Evolutionary conservation across 2,113 vertebrate genomes (phyloP), one percentile per base, ranked within the genome.

Genomic region (Tupaia chinensis): DNA sequence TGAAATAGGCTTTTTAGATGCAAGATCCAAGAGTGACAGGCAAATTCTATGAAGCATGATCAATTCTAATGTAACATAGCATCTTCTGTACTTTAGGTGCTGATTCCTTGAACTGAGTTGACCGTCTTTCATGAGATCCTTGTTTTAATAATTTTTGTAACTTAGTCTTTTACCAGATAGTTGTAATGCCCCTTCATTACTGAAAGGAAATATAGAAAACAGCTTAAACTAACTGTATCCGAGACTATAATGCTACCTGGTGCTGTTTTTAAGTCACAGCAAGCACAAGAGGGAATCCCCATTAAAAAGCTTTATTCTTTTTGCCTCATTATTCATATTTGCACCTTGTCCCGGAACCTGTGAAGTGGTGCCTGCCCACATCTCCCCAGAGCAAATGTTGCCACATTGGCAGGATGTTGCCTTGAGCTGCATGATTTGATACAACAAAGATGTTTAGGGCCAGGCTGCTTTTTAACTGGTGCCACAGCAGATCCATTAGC

Each of bases 371-470:
- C 79, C 89, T 97, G 76, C 89, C 93, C 80, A 74, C 66, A 72
- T 70, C 89, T 98, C 93, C 93, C 96, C 29, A 96, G 95, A 97
- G 96, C 87, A 96, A 96, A 95, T 95, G 93, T 96, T 97, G 92
- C 92, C 92, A 91, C 68, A 87, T 95, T 97, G 93, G 96, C 95
- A 96, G 79, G 61, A 94, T 96, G 88, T 96, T 81, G 91, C 85
- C 72, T 94, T 97, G 89, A 96, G 90, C 94, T 96, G 74, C 84
- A 34, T 96, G 87, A 97, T 97, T 96, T 98, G 97, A 97, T 98
- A 97, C 97, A 98, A 97, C 95, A 97, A 98, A 96, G 95, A 97
- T 97, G 95, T 94, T 98, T 95, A 97, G 93, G 79, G 97, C 96
- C 95, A 96, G 56, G 88, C 97, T 95, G 98, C 82, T 98, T 98